These are phyloP conservation scores for Clarias gariepinus DNA, from an alignment of 2,113 vertebrate genomes.

Conservation along the genomic window DNA sequence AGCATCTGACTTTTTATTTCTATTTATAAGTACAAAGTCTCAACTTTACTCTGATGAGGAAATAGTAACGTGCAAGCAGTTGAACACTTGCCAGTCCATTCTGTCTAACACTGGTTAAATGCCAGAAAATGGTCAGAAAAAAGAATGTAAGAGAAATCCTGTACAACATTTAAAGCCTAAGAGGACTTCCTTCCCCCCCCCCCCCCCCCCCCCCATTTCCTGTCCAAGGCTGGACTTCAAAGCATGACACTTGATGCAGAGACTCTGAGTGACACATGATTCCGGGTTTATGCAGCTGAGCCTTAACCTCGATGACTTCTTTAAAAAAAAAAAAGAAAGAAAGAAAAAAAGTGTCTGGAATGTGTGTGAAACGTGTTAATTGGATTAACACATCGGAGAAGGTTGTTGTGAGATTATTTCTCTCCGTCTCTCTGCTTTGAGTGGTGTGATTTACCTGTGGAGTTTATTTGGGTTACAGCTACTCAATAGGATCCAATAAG, in stretches of 20 bases:
- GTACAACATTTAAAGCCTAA: slow-evolving; percentile 37
- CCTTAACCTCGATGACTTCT: slow-evolving; percentile 34
- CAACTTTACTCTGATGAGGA: neutral
- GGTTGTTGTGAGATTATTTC: slow-evolving; percentile 18
- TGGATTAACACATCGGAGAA: neutral
- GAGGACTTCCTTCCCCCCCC: neutral
- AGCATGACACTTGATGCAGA: slow-evolving; percentile 3
- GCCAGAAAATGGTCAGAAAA: slow-evolving; percentile 9
- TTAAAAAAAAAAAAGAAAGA: neutral
- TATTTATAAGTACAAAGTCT: neutral
- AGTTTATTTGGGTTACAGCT: slow-evolving; percentile 6
- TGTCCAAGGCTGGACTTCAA: slow-evolving; percentile 32
- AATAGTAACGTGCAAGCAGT: slow-evolving; percentile 8
- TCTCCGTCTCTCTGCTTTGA: neutral
- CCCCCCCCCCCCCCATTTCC: neutral
- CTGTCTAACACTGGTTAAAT: neutral
- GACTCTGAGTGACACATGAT: neutral
- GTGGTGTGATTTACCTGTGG: neutral
- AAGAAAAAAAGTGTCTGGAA: neutral
- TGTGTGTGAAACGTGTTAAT: slow-evolving; percentile 14
- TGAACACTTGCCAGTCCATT: neutral
- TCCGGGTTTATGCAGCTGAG: slow-evolving; percentile 20
- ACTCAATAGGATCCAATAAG: neutral
- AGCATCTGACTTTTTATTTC: neutral
- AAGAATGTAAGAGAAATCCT: slow-evolving; percentile 34